Evolutionary conservation across 2,797 vertebrate species (phyloP).

Genomic region (Fringilla coelebs): DNA sequence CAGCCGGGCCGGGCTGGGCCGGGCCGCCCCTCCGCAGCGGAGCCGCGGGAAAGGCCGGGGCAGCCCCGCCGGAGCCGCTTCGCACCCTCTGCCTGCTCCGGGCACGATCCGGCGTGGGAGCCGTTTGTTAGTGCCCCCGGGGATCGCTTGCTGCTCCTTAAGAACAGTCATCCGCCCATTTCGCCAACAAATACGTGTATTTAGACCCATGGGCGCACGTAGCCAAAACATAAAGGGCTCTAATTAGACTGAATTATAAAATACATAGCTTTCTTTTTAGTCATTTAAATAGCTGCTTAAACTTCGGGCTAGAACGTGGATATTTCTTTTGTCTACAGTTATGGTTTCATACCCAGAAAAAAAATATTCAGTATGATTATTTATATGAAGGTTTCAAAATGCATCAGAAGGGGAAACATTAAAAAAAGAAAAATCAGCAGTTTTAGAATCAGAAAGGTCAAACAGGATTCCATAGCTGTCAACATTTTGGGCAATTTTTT

Average conservation of each 20-base stretch:
- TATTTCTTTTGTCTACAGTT: not conserved
- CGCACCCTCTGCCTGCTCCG: accelerated
- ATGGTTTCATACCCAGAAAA: accelerated
- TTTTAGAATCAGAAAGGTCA: not conserved
- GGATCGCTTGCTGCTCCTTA: accelerated
- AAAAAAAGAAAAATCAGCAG: accelerated
- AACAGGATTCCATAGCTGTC: not conserved
- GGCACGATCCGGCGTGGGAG: accelerated
- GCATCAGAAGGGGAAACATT: not conserved
- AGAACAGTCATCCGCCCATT: accelerated
- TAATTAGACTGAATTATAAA: not conserved
- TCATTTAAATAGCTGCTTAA: not conserved
- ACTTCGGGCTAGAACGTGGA: accelerated
- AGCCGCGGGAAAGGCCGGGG: accelerated
- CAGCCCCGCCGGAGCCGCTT: accelerated
- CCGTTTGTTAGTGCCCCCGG: accelerated
- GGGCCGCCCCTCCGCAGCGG: not conserved
- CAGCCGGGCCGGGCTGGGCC: not conserved
- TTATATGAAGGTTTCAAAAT: not conserved
- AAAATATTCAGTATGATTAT: accelerated
- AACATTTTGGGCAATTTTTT: not conserved
- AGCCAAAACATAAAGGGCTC: not conserved
- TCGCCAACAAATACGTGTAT: accelerated
- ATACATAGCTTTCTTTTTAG: accelerated
- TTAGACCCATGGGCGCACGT: too few relatives aligned